Evolutionary conservation across 2,797 vertebrate species (phyloP).

Genomic region (Petrocephalus schoutedeni): DNA sequence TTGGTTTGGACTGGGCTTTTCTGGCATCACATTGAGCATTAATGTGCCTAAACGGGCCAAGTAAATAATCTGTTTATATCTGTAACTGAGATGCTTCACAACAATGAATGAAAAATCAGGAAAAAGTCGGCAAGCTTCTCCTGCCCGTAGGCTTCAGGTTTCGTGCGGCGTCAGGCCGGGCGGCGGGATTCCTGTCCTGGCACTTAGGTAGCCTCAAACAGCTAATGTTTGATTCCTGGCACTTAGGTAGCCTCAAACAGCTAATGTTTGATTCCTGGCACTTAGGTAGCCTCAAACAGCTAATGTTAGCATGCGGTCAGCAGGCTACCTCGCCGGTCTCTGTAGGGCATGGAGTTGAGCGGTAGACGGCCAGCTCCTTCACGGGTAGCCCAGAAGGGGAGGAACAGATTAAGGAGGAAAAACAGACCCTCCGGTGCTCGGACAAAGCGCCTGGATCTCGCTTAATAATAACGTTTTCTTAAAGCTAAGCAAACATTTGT

Average conservation of each 20-base stretch:
- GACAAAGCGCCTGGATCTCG: constrained; percentile 39
- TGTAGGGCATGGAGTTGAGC: neutral
- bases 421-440: constrained; percentile 22
- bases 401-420: constrained; percentile 35
- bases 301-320: neutral
- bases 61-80: no score
- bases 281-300: neutral
- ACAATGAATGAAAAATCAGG: neutral
- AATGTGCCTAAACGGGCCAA: neutral
- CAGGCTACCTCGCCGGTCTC: neutral
- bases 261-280: neutral
- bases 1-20: neutral
- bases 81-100: neutral
- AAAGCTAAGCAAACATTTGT: constrained; percentile 30
- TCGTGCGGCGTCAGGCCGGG: neutral
- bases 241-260: neutral
- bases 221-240: neutral
- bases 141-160: neutral
- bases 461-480: constrained; percentile 28
- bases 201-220: neutral
- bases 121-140: neutral
- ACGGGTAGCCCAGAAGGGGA: neutral
- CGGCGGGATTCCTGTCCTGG: neutral
- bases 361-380: neutral
- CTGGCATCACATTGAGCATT: neutral